Base-by-base conservation (phyloP, 2,113 vertebrate species). In the Rhipidura dahli region DNA sequence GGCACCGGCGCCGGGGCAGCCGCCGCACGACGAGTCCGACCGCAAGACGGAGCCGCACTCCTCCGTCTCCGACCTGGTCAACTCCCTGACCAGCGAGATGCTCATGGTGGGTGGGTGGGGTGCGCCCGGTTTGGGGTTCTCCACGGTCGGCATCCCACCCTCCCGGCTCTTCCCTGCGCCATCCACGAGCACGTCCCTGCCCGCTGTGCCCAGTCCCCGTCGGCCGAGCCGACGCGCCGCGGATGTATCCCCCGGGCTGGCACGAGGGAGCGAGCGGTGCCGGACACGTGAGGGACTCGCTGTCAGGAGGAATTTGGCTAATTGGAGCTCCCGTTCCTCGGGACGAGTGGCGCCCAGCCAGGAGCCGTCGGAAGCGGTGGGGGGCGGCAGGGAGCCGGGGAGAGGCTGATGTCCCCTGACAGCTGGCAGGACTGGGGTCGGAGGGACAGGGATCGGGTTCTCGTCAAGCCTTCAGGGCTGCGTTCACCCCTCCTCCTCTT, bases 61-160 rank as follows among this genome's bases (percentile, higher is more conserved):
- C 80, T 99, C 99, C 0, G 99, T 99, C 71, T 99, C 99, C 0
- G 99, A 99, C 96, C 98, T 99, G 65, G 99, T 99, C 96, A 99
- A 99, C 97, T 99, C 99, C 64, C 98, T 99, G 93, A 99, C 99
- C 94, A 99, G 99, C 73, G 99, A 99, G 98, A 99, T 99, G 99
- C 98, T 99, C 57, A 99, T 99, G 99, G 99, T 99, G 98, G 98
- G 98, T 96, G 75, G 13, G n/a, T 6, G 22, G 54, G 31, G 8
- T 7, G 45, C 1, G 7, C 28, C 6, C 51, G 11, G 14, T 39
- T 0, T 28, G 37, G 15, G 37, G 77, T 4, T 45, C 35, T 35
- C 40, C 19, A 1, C 0, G 39, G 37, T 6, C 1, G 0, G 9
- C 45, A 8, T 49, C 85, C 35, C 37, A 7, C 60, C 11, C 20